Evolutionary conservation across 2,888 invertebrate species (phyloP).

Genomic region (Platerodrilus igneus): DNA sequence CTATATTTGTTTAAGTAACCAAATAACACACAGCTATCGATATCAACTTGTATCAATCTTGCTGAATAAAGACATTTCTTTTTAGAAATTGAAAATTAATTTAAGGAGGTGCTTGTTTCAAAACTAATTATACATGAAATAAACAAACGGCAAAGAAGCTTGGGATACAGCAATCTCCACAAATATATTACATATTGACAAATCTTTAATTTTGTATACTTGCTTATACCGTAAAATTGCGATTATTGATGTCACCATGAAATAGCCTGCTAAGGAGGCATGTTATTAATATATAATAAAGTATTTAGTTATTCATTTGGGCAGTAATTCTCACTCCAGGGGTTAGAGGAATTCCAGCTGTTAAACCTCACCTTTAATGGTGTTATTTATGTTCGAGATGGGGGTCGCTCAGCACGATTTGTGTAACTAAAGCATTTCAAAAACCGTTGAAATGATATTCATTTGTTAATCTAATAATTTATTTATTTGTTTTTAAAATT

Average conservation of each 20-base stretch:
- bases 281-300: conserved; percentile 52
- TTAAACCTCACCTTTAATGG: conserved; percentile 51
- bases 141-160: no score
- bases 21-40: no score
- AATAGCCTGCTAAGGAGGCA: conserved; percentile 47
- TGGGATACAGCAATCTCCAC: no score
- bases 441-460: conserved; percentile 35
- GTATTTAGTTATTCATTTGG: conserved; percentile 50
- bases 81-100: no score
- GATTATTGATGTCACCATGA: conserved; percentile 37
- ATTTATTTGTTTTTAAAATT: no score
- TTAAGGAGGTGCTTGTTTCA: no score
- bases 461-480: conserved; percentile 36
- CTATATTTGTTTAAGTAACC: no score
- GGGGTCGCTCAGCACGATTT: conserved; percentile 38
- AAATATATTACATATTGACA: no score
- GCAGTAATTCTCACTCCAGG: conserved; percentile 50
- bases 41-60: no score
- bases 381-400: conserved; percentile 48
- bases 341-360: conserved; percentile 45
- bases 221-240: conserved; percentile 38
- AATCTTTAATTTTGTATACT: no score
- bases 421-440: conserved; percentile 35
- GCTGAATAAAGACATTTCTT: no score
- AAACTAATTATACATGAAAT: no score